phyloP scores from a whole-genome alignment of 2,113 vertebrate species.

The Mugil cephalus region DNA sequence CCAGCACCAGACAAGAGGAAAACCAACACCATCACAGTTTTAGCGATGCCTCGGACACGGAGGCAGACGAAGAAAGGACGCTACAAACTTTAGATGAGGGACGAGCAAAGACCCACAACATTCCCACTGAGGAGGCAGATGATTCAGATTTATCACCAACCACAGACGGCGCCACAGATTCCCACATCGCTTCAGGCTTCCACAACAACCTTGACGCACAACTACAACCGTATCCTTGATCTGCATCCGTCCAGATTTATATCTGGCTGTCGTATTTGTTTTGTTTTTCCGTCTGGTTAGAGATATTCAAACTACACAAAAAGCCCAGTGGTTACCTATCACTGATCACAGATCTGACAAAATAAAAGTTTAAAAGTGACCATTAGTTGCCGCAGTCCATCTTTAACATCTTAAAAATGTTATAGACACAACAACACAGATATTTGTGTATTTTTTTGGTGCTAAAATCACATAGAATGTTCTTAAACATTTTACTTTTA shows the following conservation, averaged over 20 bases:
- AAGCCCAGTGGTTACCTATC: too few relatives aligned
- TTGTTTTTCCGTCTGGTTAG: not conserved
- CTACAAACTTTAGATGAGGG: not conserved
- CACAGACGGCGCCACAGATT: not conserved
- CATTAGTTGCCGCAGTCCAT: too few relatives aligned
- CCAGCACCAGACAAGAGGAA: not conserved
- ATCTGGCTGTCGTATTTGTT: not conserved
- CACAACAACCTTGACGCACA: constrained; percentile 21
- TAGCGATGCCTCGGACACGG: constrained; percentile 39
- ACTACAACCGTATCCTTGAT: constrained; percentile 88
- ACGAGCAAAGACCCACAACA: not conserved
- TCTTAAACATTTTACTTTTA: too few relatives aligned
- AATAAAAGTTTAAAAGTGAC: too few relatives aligned
- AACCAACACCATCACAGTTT: constrained; percentile 25
- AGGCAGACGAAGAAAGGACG: constrained; percentile 20
- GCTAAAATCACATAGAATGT: too few relatives aligned
- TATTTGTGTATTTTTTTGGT: not conserved
- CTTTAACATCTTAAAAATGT: too few relatives aligned
- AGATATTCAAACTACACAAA: not conserved
- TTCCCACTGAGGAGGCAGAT: not conserved
- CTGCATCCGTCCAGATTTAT: not conserved
- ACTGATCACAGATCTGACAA: too few relatives aligned
- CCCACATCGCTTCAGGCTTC: constrained; percentile 16
- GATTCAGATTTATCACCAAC: constrained; percentile 12
- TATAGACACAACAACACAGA: too few relatives aligned